phyloP scores from a whole-genome alignment of 2,113 vertebrate species.

The Atractosteus spatula region DNA sequence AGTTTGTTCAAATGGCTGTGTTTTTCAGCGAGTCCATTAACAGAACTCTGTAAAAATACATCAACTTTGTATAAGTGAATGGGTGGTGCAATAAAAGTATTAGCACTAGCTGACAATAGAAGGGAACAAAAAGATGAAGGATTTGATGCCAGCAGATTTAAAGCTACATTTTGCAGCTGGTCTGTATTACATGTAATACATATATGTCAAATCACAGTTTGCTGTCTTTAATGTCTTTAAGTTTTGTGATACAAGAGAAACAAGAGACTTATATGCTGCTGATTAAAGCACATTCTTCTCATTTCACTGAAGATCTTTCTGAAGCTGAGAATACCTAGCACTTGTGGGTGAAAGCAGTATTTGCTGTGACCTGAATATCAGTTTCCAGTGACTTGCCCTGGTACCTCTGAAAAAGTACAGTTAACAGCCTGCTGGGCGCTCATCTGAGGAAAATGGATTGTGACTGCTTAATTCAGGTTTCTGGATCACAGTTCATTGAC shows the following conservation, averaged over 20 bases:
- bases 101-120: conserved; percentile 63
- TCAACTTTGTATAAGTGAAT: conserved; percentile 65
- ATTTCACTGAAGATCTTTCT: conserved; percentile 20
- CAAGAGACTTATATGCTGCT: conserved; percentile 34
- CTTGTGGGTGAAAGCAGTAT: conserved; percentile 45
- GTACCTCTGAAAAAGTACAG: conserved; percentile 26
- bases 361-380: conserved; percentile 19
- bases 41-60: conserved; percentile 79
- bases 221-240: not conserved
- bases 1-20: conserved; percentile 79
- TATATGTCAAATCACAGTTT: not conserved
- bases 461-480: conserved; percentile 48
- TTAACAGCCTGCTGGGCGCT: conserved; percentile 31
- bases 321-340: conserved; percentile 56
- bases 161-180: not conserved
- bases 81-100: conserved; percentile 75
- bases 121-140: not conserved
- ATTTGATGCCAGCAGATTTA: not conserved
- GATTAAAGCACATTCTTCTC: conserved; percentile 6
- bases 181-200: not conserved
- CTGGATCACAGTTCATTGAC: conserved; percentile 52
- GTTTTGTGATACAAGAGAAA: conserved; percentile 14
- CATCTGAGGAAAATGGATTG: conserved; percentile 52
- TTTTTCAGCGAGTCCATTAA: conserved; percentile 82
- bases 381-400: conserved; percentile 4